A percentile compares a stretch with the other conserved stretches of the same genome.
phyloP scores from a whole-genome alignment of 2,888 invertebrate species.

The Coleophora deauratella region DNA sequence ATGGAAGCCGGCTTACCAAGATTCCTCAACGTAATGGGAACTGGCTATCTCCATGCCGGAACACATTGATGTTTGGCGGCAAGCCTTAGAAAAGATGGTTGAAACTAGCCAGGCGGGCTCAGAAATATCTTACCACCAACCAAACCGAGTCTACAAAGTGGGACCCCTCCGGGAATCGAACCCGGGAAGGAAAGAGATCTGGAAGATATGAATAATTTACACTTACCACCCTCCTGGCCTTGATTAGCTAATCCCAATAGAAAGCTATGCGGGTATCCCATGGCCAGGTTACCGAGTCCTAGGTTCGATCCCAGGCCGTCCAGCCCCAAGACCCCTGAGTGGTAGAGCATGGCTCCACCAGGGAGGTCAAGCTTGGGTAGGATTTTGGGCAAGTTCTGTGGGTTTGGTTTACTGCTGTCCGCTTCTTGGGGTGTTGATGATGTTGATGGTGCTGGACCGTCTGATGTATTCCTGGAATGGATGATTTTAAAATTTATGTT shows the following conservation, averaged over 20 bases:
- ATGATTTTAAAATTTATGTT: background rate
- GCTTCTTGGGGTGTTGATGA: constrained; percentile 53
- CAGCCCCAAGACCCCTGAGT: constrained; percentile 45
- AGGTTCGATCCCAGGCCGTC: constrained; percentile 55
- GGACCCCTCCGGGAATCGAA: too few species aligned
- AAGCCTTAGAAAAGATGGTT: too few species aligned
- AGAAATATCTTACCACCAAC: too few species aligned
- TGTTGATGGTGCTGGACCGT: constrained; percentile 50
- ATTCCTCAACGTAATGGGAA: too few species aligned
- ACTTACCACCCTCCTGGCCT: constrained; percentile 59
- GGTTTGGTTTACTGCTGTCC: constrained; percentile 48
- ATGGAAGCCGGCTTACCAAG: too few species aligned
- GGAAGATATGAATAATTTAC: too few species aligned
- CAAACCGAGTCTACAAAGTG: too few species aligned
- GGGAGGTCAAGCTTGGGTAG: constrained; percentile 59
- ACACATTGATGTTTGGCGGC: too few species aligned
- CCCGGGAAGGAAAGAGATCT: too few species aligned
- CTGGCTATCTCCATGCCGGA: too few species aligned
- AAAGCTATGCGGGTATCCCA: constrained; percentile 67
- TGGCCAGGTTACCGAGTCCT: constrained; percentile 56
- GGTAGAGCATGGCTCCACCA: constrained; percentile 64
- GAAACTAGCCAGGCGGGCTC: too few species aligned
- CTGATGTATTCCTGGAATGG: constrained; percentile 37
- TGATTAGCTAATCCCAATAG: constrained; percentile 65
- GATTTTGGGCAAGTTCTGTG: constrained; percentile 42